Percentiles rank a stretch among this genome's conserved stretches.
Evolutionary conservation across 2,113 vertebrate species (phyloP).

Genomic region (Willisornis vidua): DNA sequence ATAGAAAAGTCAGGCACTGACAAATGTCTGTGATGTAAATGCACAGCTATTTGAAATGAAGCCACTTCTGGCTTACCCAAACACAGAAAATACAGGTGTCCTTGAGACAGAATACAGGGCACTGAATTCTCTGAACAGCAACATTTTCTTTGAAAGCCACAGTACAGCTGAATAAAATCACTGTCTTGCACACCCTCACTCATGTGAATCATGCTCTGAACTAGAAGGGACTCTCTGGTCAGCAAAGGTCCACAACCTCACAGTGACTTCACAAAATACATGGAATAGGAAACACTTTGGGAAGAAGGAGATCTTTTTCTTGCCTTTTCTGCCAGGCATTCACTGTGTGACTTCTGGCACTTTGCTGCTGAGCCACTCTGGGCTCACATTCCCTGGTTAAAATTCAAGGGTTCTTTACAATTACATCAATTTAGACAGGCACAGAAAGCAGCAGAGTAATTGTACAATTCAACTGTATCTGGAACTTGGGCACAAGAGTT

Average conservation of each 20-base stretch:
- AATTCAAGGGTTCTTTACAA: background rate
- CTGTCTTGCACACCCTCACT: background rate
- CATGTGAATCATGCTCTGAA: background rate
- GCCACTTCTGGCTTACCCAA: background rate
- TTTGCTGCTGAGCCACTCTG: background rate
- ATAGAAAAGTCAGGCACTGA: background rate
- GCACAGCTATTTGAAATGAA: conserved; percentile 8
- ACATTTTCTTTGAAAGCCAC: background rate
- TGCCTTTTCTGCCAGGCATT: background rate
- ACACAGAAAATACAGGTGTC: conserved; percentile 5
- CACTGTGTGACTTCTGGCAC: background rate
- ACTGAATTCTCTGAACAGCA: background rate
- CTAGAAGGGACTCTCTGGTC: background rate
- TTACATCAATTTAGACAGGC: background rate
- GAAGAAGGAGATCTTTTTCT: background rate
- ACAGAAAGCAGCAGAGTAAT: background rate
- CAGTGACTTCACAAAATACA: background rate
- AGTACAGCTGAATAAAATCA: background rate
- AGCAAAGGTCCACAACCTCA: background rate
- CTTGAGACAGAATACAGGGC: background rate
- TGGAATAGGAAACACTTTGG: background rate
- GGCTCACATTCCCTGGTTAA: background rate
- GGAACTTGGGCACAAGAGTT: background rate
- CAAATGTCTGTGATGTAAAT: conserved; percentile 12
- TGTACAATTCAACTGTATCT: background rate